Evolutionary conservation across 2,888 invertebrate species (phyloP).

Genomic region (Eupithecia subumbrata): DNA sequence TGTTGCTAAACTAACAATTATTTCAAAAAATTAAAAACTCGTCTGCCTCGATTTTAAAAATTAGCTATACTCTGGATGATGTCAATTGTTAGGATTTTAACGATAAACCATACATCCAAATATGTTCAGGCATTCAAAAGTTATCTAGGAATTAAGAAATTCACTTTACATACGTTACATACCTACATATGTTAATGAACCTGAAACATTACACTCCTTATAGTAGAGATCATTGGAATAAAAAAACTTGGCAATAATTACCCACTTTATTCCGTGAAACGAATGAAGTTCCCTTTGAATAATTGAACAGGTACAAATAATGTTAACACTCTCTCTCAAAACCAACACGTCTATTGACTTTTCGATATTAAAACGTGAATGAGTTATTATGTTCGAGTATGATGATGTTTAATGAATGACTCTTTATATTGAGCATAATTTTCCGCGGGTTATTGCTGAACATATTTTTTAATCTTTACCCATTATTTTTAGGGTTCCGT

Average conservation of each 20-base stretch:
- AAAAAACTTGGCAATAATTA: constrained; percentile 51
- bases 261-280: constrained; percentile 54
- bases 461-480: too few species aligned
- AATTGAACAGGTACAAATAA: constrained; percentile 59
- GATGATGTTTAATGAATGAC: too few species aligned
- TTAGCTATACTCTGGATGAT: background rate
- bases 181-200: background rate
- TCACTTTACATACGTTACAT: background rate
- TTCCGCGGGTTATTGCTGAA: too few species aligned
- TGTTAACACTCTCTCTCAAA: constrained; percentile 63
- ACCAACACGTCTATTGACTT: constrained; percentile 60
- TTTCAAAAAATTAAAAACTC: background rate
- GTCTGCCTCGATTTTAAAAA: background rate
- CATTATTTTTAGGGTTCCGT: too few species aligned
- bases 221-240: background rate
- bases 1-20: too few species aligned
- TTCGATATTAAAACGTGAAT: constrained; percentile 39
- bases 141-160: background rate
- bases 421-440: too few species aligned
- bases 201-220: background rate
- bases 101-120: background rate
- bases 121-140: background rate
- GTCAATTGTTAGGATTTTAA: background rate
- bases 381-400: background rate
- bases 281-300: constrained; percentile 54